Conservation (phyloP, 1,140 invertebrate genomes). For the Drosophila watanabei region DNA sequence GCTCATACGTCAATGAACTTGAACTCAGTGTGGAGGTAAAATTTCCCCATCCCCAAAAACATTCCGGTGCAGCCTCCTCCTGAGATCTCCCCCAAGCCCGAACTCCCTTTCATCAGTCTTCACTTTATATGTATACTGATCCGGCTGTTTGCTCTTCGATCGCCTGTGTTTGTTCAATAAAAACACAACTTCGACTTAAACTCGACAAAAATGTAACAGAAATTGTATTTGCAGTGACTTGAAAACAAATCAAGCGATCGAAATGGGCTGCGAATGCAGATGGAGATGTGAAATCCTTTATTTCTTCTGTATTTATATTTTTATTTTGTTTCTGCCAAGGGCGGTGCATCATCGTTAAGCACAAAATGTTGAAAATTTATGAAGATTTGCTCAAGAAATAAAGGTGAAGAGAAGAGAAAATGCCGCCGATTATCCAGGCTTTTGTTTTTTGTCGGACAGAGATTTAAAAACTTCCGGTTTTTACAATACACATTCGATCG, state of each 20-base stretch:
- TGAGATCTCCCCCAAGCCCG: conserved; percentile 12
- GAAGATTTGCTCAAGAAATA: conserved; percentile 35
- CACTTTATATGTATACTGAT: conserved; percentile 39
- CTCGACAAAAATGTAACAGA: conserved; percentile 71
- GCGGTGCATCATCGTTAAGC: conserved; percentile 40
- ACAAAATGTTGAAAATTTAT: conserved; percentile 50
- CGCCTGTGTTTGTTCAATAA: conserved; percentile 68
- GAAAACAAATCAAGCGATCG: conserved; percentile 69
- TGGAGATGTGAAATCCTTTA: conserved; percentile 35
- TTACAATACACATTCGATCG: conserved; percentile 52
- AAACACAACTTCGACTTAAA: conserved; percentile 56
- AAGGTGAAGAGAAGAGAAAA: conserved; percentile 28
- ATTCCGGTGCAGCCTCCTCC: conserved; percentile 7
- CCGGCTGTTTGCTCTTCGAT: conserved; percentile 56
- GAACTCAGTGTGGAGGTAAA: conserved; percentile 6
- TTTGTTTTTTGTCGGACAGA: conserved; percentile 50
- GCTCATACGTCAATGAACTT: conserved; percentile 64
- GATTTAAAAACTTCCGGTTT: conserved; percentile 77
- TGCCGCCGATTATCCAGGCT: conserved; percentile 31
- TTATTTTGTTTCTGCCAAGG: conserved; percentile 17
- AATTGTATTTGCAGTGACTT: conserved; percentile 66
- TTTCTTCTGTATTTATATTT: conserved; percentile 2
- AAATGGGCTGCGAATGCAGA: conserved; percentile 16
- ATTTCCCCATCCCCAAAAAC: conserved; percentile 9
- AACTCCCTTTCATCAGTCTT: conserved; percentile 10